Evolutionary conservation across 2,113 vertebrate genomes (phyloP).

Genomic region (Coturnix japonica): DNA sequence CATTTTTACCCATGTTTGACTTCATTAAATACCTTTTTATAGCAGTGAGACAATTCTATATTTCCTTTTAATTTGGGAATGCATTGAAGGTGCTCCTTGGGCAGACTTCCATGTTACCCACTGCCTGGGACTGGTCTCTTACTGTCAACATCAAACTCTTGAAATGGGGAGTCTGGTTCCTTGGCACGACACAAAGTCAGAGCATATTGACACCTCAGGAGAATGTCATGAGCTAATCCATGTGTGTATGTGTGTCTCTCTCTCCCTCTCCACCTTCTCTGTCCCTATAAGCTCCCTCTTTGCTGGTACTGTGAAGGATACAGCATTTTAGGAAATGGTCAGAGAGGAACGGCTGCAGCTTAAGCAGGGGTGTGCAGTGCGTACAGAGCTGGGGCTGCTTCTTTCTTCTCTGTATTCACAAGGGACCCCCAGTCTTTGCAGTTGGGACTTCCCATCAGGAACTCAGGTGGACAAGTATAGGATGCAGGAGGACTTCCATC

Average conservation of each 20-base stretch:
- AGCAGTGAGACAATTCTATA: background rate
- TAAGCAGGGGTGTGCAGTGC: background rate
- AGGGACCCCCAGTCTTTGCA: background rate
- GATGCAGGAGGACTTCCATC: background rate
- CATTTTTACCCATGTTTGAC: background rate
- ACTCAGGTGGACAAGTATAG: fast-evolving
- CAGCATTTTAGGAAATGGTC: background rate
- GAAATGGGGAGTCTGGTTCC: background rate
- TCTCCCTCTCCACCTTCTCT: background rate
- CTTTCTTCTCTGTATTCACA: fast-evolving
- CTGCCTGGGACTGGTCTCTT: background rate
- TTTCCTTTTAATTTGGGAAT: background rate
- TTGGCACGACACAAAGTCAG: background rate
- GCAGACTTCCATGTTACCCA: background rate
- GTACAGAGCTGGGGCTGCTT: background rate
- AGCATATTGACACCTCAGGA: background rate
- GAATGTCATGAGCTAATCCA: background rate
- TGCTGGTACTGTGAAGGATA: background rate
- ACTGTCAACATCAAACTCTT: background rate
- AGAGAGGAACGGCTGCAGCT: background rate
- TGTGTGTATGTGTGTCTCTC: background rate
- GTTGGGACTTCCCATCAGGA: background rate
- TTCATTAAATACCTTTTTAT: conserved; percentile 1
- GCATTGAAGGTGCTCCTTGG: background rate
- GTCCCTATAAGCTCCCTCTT: background rate